These are phyloP conservation scores for Euwallacea fornicatus DNA, from an alignment of 1,140 invertebrate genomes.

Conservation along the genomic window DNA sequence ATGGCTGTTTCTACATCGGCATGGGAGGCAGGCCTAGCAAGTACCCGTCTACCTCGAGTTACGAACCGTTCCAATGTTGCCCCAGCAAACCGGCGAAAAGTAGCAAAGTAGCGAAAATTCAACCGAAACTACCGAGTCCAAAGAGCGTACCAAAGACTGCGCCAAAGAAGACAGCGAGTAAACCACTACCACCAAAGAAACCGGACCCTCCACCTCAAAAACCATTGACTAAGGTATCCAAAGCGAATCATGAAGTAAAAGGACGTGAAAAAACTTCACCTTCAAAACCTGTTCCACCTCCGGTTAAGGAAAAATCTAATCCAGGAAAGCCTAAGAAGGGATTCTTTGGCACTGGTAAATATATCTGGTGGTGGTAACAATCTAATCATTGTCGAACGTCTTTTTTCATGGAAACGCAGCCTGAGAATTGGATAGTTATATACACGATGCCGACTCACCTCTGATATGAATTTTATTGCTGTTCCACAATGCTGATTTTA, in stretches of 20 bases:
- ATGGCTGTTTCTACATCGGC: slow-evolving; percentile 94
- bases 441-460: slow-evolving; percentile 1
- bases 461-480: slow-evolving; percentile 14
- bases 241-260: slow-evolving; percentile 42
- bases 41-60: slow-evolving; percentile 66
- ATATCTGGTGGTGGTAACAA: slow-evolving; percentile 57
- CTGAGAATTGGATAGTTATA: slow-evolving; percentile 10
- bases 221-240: slow-evolving; percentile 42
- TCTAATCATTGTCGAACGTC: slow-evolving; percentile 49
- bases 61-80: slow-evolving; percentile 88
- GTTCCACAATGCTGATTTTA: slow-evolving; percentile 6
- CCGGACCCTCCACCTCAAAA: slow-evolving; percentile 45
- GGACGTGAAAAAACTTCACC: slow-evolving; percentile 40
- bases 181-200: slow-evolving; percentile 50
- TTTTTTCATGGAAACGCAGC: slow-evolving; percentile 47
- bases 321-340: slow-evolving; percentile 70
- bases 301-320: slow-evolving; percentile 55
- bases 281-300: slow-evolving; percentile 38
- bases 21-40: slow-evolving; percentile 80
- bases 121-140: slow-evolving; percentile 49
- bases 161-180: slow-evolving; percentile 45
- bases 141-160: slow-evolving; percentile 39
- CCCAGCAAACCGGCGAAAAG: slow-evolving; percentile 75
- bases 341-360: slow-evolving; percentile 80
- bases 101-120: slow-evolving; percentile 69